Conservation (phyloP, 2,797 vertebrate species). For the Megalops cyprinoides region DNA sequence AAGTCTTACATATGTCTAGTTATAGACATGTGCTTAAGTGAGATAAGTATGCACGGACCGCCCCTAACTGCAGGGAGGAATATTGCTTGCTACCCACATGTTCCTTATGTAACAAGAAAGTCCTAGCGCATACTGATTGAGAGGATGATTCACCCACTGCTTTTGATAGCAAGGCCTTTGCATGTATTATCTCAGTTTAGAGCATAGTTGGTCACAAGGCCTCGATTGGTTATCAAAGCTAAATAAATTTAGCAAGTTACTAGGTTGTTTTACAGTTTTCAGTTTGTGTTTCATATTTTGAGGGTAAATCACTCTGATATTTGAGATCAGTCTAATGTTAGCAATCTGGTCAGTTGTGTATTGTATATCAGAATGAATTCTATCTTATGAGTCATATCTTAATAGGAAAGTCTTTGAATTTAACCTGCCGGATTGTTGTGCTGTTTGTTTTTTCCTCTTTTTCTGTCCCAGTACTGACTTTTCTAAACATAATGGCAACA, state of each 20-base stretch:
- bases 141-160: not conserved
- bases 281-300: not conserved
- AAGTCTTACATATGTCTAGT: not conserved
- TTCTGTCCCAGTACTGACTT: too few species aligned
- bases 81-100: not conserved
- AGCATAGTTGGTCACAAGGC: not conserved
- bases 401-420: too few species aligned
- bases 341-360: too few species aligned
- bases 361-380: too few species aligned
- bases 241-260: not conserved
- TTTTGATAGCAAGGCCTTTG: slow-evolving; percentile 1
- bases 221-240: not conserved
- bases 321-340: too few species aligned
- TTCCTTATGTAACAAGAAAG: not conserved
- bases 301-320: too few species aligned
- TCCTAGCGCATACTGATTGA: not conserved
- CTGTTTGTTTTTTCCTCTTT: too few species aligned
- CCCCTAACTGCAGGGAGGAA: not conserved
- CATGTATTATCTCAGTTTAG: not conserved
- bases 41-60: not conserved
- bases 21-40: not conserved
- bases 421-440: too few species aligned
- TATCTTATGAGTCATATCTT: too few species aligned
- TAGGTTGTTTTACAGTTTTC: not conserved
- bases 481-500: not conserved